phyloP scores from a whole-genome alignment of 2,113 vertebrate species.

The Hypanus sabinus region DNA sequence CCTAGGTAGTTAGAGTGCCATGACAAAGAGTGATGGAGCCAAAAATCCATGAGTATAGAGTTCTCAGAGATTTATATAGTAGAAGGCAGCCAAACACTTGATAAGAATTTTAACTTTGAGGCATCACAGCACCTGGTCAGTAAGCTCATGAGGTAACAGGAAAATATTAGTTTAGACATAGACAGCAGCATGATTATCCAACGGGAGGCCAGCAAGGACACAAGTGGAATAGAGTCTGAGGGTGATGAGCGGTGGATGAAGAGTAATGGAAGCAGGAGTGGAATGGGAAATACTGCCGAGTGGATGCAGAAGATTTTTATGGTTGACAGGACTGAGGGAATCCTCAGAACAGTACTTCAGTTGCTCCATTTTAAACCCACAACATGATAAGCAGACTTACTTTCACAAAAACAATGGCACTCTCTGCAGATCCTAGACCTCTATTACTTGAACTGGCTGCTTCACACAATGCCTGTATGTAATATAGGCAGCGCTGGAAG shows the following conservation, averaged over 20 bases:
- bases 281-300: background rate
- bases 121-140: background rate
- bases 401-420: constrained; percentile 49
- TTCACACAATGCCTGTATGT: constrained; percentile 50
- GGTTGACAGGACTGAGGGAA: background rate
- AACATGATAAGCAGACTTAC: constrained; percentile 42
- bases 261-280: background rate
- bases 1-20: too few species aligned
- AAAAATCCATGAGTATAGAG: too few species aligned
- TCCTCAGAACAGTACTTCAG: background rate
- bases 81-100: too few species aligned
- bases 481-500: constrained; percentile 50
- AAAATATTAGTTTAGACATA: background rate
- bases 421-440: constrained; percentile 25
- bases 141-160: background rate
- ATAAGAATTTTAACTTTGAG: too few species aligned
- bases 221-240: background rate
- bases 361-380: background rate
- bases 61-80: too few species aligned
- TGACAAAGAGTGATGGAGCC: too few species aligned
- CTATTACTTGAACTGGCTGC: constrained; percentile 40
- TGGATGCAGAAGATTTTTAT: background rate
- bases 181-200: background rate
- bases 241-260: background rate
- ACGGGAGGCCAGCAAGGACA: background rate